Evolutionary conservation across 2,888 invertebrate genomes (phyloP).

Genomic region (Phoenoteleia sp.): DNA sequence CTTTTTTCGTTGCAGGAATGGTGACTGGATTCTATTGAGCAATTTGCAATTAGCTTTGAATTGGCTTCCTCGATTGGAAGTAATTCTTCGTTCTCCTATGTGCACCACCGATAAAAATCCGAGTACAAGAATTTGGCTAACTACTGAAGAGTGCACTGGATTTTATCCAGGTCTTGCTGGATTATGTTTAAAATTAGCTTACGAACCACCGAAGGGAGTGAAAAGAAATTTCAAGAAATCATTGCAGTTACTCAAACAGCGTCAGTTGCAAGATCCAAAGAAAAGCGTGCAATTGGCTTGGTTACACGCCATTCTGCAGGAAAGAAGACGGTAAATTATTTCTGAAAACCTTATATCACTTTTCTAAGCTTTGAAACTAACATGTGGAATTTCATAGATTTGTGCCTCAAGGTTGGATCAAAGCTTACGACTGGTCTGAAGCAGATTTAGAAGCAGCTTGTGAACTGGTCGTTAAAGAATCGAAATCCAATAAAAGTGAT

Average conservation of each 20-base stretch:
- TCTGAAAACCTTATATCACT: not conserved
- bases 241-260: conserved; percentile 81
- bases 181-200: conserved; percentile 83
- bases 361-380: not conserved
- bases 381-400: conserved; percentile 74
- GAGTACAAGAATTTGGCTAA: conserved; percentile 82
- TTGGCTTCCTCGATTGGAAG: conserved; percentile 84
- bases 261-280: conserved; percentile 82
- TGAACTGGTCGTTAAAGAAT: conserved; percentile 88
- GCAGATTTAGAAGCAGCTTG: conserved; percentile 93
- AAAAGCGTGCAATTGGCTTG: conserved; percentile 93
- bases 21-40: conserved; percentile 84
- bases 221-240: conserved; percentile 84
- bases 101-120: conserved; percentile 81
- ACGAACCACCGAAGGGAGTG: conserved; percentile 85
- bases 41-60: conserved; percentile 84
- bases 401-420: conserved; percentile 92
- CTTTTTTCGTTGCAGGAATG: conserved; percentile 76
- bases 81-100: conserved; percentile 81
- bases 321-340: conserved; percentile 92
- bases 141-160: conserved; percentile 83
- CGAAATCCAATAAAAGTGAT: conserved; percentile 81
- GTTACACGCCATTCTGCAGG: conserved; percentile 96
- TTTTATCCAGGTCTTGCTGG: conserved; percentile 84
- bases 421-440: conserved; percentile 95